Conservation (phyloP, 2,113 vertebrate genomes). For the Rhombomys opimus region DNA sequence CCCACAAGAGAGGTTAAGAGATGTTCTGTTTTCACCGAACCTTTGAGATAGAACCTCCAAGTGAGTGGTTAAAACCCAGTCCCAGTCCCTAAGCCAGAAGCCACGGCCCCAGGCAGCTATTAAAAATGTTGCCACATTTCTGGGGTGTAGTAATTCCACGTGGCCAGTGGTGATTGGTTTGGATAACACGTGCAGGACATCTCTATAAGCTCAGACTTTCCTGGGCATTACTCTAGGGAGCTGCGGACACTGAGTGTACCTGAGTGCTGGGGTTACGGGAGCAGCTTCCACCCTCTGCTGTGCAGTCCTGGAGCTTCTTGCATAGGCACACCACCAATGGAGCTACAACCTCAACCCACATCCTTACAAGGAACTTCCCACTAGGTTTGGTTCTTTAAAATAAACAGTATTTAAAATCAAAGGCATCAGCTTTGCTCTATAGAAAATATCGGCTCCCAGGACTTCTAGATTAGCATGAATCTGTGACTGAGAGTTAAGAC, state of each 20-base stretch:
- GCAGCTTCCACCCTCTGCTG: rapidly evolving
- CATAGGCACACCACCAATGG: background rate
- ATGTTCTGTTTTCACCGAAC: conserved; percentile 17
- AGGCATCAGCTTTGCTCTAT: background rate
- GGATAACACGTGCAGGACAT: background rate
- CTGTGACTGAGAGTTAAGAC: background rate
- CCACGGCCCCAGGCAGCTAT: background rate
- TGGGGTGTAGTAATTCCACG: background rate
- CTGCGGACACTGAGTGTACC: background rate
- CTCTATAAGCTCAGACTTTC: background rate
- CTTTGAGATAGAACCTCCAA: conserved; percentile 3
- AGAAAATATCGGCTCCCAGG: background rate
- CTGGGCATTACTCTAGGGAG: background rate
- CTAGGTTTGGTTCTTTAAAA: background rate
- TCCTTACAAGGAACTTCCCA: conserved; percentile 26
- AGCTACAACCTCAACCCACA: background rate
- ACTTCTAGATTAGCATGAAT: background rate
- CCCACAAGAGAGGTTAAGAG: conserved; percentile 33
- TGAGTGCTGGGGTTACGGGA: rapidly evolving
- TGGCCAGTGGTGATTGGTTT: background rate
- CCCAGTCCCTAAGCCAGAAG: background rate
- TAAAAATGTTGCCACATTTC: conserved; percentile 1
- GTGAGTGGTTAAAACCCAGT: background rate
- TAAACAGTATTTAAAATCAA: conserved; percentile 32
- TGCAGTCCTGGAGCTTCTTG: background rate